These are phyloP conservation scores for Halichoerus grypus DNA, from an alignment of 2,113 vertebrate genomes.

Conservation along the genomic window DNA sequence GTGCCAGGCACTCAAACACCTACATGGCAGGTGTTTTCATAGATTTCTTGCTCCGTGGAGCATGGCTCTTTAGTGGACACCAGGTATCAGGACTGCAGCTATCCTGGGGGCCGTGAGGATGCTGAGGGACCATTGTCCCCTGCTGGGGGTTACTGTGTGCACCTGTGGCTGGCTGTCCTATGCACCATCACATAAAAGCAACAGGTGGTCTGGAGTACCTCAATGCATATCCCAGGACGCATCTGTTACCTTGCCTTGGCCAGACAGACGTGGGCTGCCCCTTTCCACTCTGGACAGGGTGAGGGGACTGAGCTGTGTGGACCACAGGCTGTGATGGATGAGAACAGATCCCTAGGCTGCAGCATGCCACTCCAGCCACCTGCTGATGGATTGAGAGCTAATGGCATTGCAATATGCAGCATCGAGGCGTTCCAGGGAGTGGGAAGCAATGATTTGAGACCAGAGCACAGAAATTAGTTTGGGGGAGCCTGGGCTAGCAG, in stretches of 20 bases:
- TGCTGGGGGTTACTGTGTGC: accelerated
- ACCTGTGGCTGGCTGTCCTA: not conserved
- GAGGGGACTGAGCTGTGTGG: accelerated
- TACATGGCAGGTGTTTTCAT: accelerated
- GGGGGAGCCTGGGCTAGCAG: too few species aligned
- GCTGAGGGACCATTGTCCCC: not conserved
- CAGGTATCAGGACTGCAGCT: not conserved
- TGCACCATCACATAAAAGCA: not conserved
- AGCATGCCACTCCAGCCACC: accelerated
- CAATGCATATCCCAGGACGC: accelerated
- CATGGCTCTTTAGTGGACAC: accelerated
- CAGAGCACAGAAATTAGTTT: not conserved
- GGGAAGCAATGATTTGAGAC: not conserved
- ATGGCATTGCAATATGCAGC: not conserved
- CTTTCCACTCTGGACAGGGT: accelerated
- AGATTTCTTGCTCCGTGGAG: not conserved
- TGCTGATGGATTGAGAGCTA: not conserved
- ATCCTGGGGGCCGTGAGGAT: accelerated
- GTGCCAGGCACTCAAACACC: not conserved
- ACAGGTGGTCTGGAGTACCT: not conserved
- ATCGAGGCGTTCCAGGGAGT: accelerated
- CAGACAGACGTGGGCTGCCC: not conserved
- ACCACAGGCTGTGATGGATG: too few species aligned
- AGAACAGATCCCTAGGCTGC: not conserved
- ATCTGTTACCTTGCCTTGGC: too few species aligned